These are phyloP conservation scores for Drosophila seclusa DNA, from an alignment of 2,888 invertebrate species.

Conservation along the genomic window DNA sequence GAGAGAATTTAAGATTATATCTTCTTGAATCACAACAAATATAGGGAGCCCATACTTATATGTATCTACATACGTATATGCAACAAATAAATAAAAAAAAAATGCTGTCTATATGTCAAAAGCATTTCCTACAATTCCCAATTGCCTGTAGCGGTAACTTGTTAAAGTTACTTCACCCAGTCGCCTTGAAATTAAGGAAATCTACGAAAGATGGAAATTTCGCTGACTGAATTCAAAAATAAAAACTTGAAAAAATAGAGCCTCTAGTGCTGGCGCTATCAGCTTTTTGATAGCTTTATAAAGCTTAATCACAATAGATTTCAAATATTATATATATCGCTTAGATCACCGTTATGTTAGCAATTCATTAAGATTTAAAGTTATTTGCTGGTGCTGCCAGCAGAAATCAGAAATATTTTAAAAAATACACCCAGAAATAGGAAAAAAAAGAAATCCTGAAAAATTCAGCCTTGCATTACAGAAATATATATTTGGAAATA, in stretches of 20 bases:
- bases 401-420: neutral
- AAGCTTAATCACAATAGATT: neutral
- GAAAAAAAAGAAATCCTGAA: neutral
- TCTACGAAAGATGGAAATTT: neutral
- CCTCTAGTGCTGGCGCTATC: neutral
- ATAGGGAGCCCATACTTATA: neutral
- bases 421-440: neutral
- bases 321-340: neutral
- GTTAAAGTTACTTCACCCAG: neutral
- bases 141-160: neutral
- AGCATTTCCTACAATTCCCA: neutral
- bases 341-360: no score
- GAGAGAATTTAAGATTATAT: neutral
- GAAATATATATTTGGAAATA: neutral
- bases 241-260: neutral
- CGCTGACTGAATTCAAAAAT: no score
- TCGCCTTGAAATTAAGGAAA: neutral
- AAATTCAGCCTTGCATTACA: neutral
- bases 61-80: neutral
- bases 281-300: neutral
- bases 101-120: no score
- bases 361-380: neutral
- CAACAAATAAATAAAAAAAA: no score
- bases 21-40: neutral
- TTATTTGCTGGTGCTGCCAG: neutral